Conservation (phyloP, 2,113 vertebrate species). For the Takifugu flavidus region DNA sequence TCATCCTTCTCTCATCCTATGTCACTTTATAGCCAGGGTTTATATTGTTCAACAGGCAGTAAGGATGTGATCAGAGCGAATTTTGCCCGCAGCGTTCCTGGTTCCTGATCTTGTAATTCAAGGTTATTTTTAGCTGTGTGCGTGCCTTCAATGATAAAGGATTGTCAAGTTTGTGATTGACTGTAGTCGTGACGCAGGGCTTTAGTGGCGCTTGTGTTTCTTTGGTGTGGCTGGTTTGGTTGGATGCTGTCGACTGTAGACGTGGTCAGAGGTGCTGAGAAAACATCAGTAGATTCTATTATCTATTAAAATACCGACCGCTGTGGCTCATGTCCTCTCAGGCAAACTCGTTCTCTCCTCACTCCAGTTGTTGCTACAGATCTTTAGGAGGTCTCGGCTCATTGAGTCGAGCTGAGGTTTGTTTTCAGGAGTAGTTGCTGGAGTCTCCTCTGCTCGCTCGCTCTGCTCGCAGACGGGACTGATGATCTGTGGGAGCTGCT, state of each 20-base stretch:
- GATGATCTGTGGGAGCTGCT: conserved; percentile 10
- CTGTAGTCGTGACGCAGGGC: conserved; percentile 9
- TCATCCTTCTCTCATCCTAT: too few species aligned
- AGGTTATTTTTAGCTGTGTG: not conserved
- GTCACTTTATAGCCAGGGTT: too few species aligned
- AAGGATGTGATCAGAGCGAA: too few species aligned
- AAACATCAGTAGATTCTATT: too few species aligned
- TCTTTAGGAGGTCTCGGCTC: not conserved
- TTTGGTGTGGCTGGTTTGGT: conserved; percentile 15
- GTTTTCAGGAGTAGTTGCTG: not conserved
- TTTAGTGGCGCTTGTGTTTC: not conserved
- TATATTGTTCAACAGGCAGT: too few species aligned
- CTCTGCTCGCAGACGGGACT: not conserved
- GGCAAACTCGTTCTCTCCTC: not conserved
- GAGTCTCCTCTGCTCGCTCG: not conserved
- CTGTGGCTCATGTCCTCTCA: not conserved
- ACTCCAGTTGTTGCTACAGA: not conserved
- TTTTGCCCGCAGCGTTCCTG: too few species aligned
- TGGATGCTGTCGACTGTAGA: not conserved
- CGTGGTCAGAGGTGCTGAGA: too few species aligned
- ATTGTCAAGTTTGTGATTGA: not conserved
- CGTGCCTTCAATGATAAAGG: not conserved
- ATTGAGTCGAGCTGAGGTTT: conserved; percentile 1
- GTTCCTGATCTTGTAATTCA: not conserved
- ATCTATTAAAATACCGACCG: not conserved